phyloP scores from a whole-genome alignment of 2,113 vertebrate genomes.

The Dicentrarchus labrax region DNA sequence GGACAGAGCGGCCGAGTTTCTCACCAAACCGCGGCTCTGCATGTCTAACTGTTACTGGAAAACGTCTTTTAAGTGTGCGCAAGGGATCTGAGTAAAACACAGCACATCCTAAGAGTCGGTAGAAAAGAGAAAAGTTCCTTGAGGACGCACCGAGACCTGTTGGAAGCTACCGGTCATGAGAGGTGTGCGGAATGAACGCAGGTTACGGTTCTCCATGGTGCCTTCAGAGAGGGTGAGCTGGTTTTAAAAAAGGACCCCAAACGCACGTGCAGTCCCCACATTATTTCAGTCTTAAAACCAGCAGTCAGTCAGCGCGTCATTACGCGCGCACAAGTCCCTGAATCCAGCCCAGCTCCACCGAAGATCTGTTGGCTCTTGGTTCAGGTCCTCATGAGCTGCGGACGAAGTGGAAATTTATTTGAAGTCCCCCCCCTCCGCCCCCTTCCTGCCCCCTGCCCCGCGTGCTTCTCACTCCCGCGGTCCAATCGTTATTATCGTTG shows the following conservation, averaged over 20 bases:
- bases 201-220: constrained; percentile 48
- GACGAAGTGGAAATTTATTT: constrained; percentile 75
- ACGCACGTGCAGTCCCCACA: constrained; percentile 6
- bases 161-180: not conserved
- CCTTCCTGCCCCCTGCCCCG: constrained; percentile 12
- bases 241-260: not conserved
- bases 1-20: constrained; percentile 32
- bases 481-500: constrained; percentile 77
- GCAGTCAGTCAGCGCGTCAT: constrained; percentile 1
- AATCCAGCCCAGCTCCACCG: not conserved
- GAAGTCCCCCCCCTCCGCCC: constrained; percentile 41
- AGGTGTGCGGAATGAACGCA: constrained; percentile 14
- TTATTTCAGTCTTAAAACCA: not conserved
- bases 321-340: constrained; percentile 26
- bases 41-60: constrained; percentile 43
- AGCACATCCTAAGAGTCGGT: constrained; percentile 39
- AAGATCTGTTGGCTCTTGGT: constrained; percentile 29
- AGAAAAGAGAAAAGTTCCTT: constrained; percentile 32
- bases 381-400: constrained; percentile 32
- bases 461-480: constrained; percentile 52
- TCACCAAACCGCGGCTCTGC: constrained; percentile 30
- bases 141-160: constrained; percentile 1
- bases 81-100: not conserved
- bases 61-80: not conserved
- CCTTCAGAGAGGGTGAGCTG: not conserved